Percentiles rank a stretch among this genome's conserved stretches.
These are phyloP conservation scores for Alosa alosa DNA, from an alignment of 2,113 vertebrate species.

Conservation along the genomic window DNA sequence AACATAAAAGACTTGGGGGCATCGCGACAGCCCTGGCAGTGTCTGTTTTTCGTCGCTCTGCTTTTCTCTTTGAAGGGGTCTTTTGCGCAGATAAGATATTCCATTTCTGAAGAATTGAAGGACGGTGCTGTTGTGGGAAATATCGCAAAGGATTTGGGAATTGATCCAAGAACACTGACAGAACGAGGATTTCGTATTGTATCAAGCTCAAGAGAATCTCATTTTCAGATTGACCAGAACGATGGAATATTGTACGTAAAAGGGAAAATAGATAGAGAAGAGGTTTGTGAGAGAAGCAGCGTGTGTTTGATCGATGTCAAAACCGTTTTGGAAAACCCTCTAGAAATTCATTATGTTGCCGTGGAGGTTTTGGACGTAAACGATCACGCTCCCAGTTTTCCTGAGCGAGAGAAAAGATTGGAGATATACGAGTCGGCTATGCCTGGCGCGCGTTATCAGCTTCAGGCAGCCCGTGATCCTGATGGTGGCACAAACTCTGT, in stretches of 20 bases:
- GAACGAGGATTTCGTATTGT: constrained; percentile 51
- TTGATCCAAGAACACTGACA: constrained; percentile 38
- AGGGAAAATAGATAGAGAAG: constrained; percentile 54
- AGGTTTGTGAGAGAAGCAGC: constrained; percentile 44
- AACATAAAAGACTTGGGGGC: constrained; percentile 53
- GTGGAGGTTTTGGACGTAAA: constrained; percentile 65
- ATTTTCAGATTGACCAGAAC: constrained; percentile 54
- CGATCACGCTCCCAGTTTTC: constrained; percentile 61
- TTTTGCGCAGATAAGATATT: constrained; percentile 66
- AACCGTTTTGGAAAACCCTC: constrained; percentile 60
- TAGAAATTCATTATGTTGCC: constrained; percentile 62
- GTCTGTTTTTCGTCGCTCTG: constrained; percentile 23
- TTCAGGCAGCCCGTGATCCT: constrained; percentile 56
- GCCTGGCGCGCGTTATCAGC: constrained; percentile 55
- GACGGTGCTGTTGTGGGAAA: constrained; percentile 53
- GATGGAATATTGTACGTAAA: constrained; percentile 52
- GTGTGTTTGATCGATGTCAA: constrained; percentile 51
- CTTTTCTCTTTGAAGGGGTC: constrained; percentile 48
- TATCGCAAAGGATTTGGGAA: constrained; percentile 57
- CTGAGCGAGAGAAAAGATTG: constrained; percentile 52
- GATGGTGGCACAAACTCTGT: constrained; percentile 59
- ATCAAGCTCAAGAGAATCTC: constrained; percentile 34
- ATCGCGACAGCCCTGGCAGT: neutral
- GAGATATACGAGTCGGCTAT: constrained; percentile 54
- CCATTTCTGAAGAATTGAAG: constrained; percentile 55